These are phyloP conservation scores for Thripadectes ignobilis DNA, from an alignment of 2,797 vertebrate genomes.

Conservation along the genomic window DNA sequence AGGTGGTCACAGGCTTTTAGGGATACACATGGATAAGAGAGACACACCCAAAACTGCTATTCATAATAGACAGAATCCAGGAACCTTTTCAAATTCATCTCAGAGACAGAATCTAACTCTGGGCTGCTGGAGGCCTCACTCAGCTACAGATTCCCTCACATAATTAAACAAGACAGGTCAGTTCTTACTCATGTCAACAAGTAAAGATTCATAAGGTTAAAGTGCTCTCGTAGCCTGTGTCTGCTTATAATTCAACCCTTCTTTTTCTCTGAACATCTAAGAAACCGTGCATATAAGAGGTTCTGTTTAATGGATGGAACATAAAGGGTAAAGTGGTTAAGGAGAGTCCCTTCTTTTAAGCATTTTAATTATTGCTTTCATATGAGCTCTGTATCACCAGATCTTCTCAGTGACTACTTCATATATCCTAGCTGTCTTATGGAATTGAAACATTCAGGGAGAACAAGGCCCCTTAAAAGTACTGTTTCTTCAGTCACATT, in stretches of 20 bases:
- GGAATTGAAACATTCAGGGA: neutral
- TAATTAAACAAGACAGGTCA: neutral
- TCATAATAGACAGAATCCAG: neutral
- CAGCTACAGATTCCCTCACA: neutral
- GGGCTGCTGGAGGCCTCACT: neutral
- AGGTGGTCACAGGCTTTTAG: neutral
- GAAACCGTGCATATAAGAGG: neutral
- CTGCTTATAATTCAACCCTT: neutral
- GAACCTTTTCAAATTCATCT: neutral
- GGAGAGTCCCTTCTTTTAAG: neutral
- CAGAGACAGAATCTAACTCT: neutral
- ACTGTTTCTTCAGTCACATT: neutral
- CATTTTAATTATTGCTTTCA: conserved; percentile 28
- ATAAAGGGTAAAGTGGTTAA: conserved; percentile 4
- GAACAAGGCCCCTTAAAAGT: neutral
- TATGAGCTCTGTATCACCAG: neutral
- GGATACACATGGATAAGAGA: neutral
- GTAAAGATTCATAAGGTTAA: neutral
- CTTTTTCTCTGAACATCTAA: neutral
- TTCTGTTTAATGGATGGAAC: neutral
- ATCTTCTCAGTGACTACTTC: neutral
- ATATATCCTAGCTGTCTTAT: neutral
- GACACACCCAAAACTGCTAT: neutral
- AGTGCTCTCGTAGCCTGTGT: neutral
- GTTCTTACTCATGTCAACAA: neutral